Percentiles rank a stretch among this genome's conserved stretches.
Conservation (phyloP, 1,140 invertebrate species). For the Drosophila jambulina region DNA sequence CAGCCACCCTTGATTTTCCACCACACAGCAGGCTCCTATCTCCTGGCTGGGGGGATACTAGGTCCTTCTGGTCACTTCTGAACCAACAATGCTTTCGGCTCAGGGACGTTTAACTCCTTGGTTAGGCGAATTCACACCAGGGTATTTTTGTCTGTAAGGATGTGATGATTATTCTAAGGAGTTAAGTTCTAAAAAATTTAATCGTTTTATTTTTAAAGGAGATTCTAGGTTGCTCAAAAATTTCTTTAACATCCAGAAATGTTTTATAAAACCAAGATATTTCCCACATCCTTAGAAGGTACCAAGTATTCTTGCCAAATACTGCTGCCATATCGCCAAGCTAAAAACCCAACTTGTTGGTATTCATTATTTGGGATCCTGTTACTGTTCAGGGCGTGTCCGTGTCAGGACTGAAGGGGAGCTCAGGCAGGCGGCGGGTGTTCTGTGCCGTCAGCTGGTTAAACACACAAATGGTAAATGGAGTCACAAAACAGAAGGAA, state of each 20-base stretch:
- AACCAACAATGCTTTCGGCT: constrained; percentile 26
- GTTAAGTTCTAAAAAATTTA: no score
- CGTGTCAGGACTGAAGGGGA: constrained; percentile 25
- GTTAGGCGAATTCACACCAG: constrained; percentile 5
- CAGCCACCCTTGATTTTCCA: constrained; percentile 2
- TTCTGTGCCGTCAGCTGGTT: constrained; percentile 49
- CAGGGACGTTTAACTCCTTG: constrained; percentile 40
- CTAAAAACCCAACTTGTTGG: constrained; percentile 14
- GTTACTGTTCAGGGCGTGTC: constrained; percentile 35
- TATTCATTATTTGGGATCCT: constrained; percentile 56
- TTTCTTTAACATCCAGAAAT: neutral
- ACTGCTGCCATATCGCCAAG: neutral
- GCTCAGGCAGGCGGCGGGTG: constrained; percentile 5
- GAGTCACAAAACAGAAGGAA: constrained; percentile 50
- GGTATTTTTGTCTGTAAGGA: neutral
- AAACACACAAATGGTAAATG: constrained; percentile 55
- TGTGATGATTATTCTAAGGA: neutral
- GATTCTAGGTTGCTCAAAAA: neutral
- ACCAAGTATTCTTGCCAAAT: neutral
- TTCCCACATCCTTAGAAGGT: neutral
- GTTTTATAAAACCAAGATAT: neutral
- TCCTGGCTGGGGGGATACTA: constrained; percentile 1
- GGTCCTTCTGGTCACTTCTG: constrained; percentile 37
- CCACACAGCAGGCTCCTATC: constrained; percentile 17
- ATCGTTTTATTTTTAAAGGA: no score